Evolutionary conservation across 2,113 vertebrate species (phyloP).

Genomic region (Puffinus mauretanicus): DNA sequence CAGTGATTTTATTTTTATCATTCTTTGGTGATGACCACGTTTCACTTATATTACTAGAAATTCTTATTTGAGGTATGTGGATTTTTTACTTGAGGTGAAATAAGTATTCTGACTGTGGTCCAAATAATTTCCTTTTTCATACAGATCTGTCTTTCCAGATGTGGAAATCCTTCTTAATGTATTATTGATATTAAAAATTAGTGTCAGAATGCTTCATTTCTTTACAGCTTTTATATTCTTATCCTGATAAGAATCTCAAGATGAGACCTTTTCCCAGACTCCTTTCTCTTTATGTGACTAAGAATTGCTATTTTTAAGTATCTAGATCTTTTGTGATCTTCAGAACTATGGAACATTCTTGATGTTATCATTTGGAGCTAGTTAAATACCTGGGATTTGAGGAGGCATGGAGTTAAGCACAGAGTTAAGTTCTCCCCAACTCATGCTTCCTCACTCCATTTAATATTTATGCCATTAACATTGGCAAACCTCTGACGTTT

Average conservation of each 20-base stretch:
- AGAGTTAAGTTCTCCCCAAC: not conserved
- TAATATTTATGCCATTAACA: not conserved
- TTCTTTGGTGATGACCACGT: not conserved
- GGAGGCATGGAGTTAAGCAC: not conserved
- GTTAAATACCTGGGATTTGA: not conserved
- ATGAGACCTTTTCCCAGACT: not conserved
- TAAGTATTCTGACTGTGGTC: not conserved
- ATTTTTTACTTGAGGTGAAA: not conserved
- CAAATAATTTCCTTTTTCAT: not conserved
- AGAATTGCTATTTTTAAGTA: not conserved
- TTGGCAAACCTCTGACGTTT: not conserved
- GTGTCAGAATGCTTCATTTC: not conserved
- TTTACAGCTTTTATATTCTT: not conserved
- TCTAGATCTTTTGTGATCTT: not conserved
- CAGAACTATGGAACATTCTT: not conserved
- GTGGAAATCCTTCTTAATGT: not conserved
- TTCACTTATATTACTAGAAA: not conserved
- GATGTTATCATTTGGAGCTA: not conserved
- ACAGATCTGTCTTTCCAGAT: not conserved
- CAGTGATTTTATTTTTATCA: not conserved
- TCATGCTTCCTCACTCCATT: not conserved
- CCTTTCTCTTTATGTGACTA: not conserved
- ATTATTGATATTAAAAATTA: not conserved
- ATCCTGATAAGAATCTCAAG: not conserved
- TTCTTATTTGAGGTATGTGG: not conserved